Base-by-base conservation (phyloP, 1,140 invertebrate genomes). In the Cyrtorhinus lividipennis region DNA sequence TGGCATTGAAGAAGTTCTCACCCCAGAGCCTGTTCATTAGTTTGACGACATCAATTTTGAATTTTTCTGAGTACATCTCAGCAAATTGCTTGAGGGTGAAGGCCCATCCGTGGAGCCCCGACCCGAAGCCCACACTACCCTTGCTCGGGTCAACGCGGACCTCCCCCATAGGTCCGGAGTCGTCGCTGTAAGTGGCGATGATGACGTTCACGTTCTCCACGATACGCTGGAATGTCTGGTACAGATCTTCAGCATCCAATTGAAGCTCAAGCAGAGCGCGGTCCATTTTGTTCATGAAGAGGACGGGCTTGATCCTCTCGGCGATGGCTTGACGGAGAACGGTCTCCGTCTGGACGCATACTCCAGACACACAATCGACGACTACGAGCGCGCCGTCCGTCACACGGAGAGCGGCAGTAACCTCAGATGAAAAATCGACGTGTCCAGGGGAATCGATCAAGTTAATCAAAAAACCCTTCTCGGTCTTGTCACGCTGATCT, bases 241-340 rank as follows among this genome's bases (percentile, higher is more conserved):
- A 99, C 20, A 99, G 79, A 75, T 97, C 93, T 80, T 99, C 97
- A 68, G 88, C 83, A 58, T 92, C 93, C 67, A 98, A 78, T 74
- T 98, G 94, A 70, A 98, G 78, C 76, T 98, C 95, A 1, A 98
- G 79, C 44, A 98, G 80, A 69, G 93, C 95, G 71, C 95, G 87
- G 79, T 99, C 96, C 95, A 99, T 98, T 78, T 98, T 98, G 87
- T 99, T 98, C 95, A 98, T 98, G 86, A 99, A 98, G 66, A 98
- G 80, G 70, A 98, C 92, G 61, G 95, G 95, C 85, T 97, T 97
- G 71, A 99, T 98, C 73, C 95, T 87, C 78, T 99, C 96, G 67
- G 92, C 92, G 75, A 99, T 98, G 65, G 95, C 95, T 76, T 99
- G 96, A 81, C 95, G 89, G 69, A 99, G 78, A 64, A 99, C 95